These are phyloP conservation scores for Hemicrepidius hirtus DNA, from an alignment of 2,888 invertebrate species.

Conservation along the genomic window DNA sequence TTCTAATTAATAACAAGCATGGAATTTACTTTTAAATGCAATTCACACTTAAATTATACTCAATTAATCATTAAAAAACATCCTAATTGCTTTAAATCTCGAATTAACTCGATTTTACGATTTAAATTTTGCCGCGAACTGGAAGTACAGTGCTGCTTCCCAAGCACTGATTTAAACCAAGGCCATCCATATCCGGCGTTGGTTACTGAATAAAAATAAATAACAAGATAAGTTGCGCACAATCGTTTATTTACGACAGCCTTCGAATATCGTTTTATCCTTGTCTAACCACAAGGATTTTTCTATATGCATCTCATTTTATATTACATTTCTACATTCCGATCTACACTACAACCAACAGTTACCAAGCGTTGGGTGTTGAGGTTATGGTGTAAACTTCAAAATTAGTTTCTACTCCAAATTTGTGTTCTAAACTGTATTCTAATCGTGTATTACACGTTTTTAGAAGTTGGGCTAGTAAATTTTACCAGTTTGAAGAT, in stretches of 20 bases:
- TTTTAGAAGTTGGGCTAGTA: slow-evolving; percentile 31
- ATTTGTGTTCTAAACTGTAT: slow-evolving; percentile 40
- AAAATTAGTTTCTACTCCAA: slow-evolving; percentile 43
- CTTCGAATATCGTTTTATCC: not conserved
- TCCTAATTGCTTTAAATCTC: not conserved
- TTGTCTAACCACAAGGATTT: not conserved
- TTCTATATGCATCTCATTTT: slow-evolving; percentile 8
- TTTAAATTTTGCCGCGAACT: slow-evolving; percentile 12
- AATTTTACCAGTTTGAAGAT: slow-evolving; percentile 25
- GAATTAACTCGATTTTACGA: not conserved
- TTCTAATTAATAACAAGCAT: too few relatives aligned
- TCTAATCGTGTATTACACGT: slow-evolving; percentile 37
- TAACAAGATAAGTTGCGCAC: slow-evolving; percentile 24
- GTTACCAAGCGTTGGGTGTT: slow-evolving; percentile 40
- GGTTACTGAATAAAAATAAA: slow-evolving; percentile 23
- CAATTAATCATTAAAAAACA: too few relatives aligned
- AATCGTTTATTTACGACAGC: slow-evolving; percentile 33
- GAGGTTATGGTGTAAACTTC: slow-evolving; percentile 26
- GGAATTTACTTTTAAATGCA: too few relatives aligned
- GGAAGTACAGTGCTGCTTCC: slow-evolving; percentile 9
- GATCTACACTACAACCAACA: slow-evolving; percentile 30
- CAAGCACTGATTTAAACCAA: slow-evolving; percentile 20
- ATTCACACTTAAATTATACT: too few relatives aligned
- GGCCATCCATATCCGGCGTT: slow-evolving; percentile 40
- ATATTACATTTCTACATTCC: slow-evolving; percentile 2